Conservation (phyloP, 2,113 vertebrate species). For the Embiotoca jacksoni region DNA sequence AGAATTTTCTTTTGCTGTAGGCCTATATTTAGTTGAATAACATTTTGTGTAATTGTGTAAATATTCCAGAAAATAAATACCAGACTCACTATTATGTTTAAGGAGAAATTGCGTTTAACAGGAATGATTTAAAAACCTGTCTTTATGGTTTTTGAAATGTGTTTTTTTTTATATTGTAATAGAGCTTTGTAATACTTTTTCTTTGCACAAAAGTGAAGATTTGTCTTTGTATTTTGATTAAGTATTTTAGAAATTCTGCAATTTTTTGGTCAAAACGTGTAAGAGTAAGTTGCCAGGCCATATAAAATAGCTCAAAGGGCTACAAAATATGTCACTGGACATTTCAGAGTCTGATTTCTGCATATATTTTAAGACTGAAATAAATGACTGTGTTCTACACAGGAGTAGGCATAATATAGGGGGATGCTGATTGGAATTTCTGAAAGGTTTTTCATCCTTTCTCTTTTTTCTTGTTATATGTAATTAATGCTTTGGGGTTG, state of each 20-base stretch:
- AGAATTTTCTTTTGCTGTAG: not conserved
- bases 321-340: not conserved
- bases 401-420: too few relatives aligned
- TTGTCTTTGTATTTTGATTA: not conserved
- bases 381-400: too few relatives aligned
- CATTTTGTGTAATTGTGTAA: conserved; percentile 14
- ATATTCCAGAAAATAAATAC: not conserved
- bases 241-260: not conserved
- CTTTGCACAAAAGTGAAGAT: not conserved
- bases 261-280: not conserved
- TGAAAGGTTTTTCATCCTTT: conserved; percentile 41
- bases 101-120: not conserved
- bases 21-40: conserved; percentile 13
- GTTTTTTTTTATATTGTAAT: too few relatives aligned
- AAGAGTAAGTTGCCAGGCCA: not conserved
- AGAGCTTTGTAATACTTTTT: too few relatives aligned
- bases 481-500: conserved; percentile 74
- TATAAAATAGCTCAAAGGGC: too few relatives aligned
- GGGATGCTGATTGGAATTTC: conserved; percentile 27
- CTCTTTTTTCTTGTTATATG: conserved; percentile 57
- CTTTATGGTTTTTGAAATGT: not conserved
- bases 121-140: too few relatives aligned
- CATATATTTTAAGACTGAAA: too few relatives aligned
- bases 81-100: not conserved
- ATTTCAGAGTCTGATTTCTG: not conserved